Conservation (phyloP, 2,888 invertebrate species). For the Callyntrura sp. region DNA sequence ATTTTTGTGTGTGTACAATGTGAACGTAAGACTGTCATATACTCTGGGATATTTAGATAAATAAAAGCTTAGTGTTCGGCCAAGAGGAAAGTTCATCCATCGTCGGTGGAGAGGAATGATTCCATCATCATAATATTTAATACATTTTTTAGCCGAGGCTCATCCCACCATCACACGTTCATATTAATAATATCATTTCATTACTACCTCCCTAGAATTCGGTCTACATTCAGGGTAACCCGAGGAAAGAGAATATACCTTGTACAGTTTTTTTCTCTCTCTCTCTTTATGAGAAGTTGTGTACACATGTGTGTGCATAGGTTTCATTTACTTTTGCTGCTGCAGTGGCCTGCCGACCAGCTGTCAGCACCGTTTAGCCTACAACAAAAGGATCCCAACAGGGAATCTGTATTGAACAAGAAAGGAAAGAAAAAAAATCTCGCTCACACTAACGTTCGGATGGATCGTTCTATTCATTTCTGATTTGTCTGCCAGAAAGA, state of each 20-base stretch:
- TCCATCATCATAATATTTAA: conserved; percentile 25
- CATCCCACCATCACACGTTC: conserved; percentile 48
- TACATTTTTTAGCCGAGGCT: not conserved
- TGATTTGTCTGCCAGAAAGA: conserved; percentile 82
- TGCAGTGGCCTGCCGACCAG: conserved; percentile 81
- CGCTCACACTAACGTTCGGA: not conserved
- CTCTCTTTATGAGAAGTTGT: too few species aligned
- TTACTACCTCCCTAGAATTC: not conserved
- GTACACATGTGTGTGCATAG: too few species aligned
- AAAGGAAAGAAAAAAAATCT: conserved; percentile 80
- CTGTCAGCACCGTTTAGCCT: conserved; percentile 83
- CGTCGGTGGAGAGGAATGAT: conserved; percentile 28
- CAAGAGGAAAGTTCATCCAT: conserved; percentile 34
- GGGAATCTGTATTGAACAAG: conserved; percentile 82
- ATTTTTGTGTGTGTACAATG: too few species aligned
- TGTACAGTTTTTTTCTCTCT: not conserved
- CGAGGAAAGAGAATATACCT: not conserved
- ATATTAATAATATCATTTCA: conserved; percentile 61
- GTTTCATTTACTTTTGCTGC: conserved; percentile 24
- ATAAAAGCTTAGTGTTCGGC: conserved; percentile 35
- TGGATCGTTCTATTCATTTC: conserved; percentile 79
- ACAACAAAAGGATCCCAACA: conserved; percentile 79
- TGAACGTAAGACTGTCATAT: not conserved
- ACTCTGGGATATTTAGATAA: conserved; percentile 47
- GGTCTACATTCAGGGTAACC: not conserved